Evolutionary conservation across 2,113 vertebrate genomes (phyloP).

Genomic region (Polypterus bichir): DNA sequence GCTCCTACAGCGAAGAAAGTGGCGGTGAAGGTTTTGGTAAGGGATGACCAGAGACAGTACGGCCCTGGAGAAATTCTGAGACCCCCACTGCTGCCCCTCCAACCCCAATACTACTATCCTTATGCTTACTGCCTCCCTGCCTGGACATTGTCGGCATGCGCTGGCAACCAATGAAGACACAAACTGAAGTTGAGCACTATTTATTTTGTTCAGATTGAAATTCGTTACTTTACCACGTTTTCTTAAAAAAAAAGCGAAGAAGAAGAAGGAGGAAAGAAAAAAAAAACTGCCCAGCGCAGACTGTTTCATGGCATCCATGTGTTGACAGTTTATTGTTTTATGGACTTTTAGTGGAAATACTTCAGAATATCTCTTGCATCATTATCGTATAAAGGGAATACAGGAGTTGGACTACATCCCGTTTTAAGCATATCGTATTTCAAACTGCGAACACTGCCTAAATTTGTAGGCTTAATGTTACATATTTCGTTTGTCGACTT

Average conservation of each 20-base stretch:
- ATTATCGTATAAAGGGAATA: slow-evolving; percentile 8
- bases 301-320: slow-evolving; percentile 59
- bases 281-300: slow-evolving; percentile 18
- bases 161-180: slow-evolving; percentile 50
- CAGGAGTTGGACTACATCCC: slow-evolving; percentile 24
- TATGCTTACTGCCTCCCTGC: slow-evolving; percentile 90
- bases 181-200: slow-evolving; percentile 9
- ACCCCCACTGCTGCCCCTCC: slow-evolving; percentile 75
- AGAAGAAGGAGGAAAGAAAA: neutral
- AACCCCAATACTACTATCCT: slow-evolving; percentile 84
- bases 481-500: neutral
- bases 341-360: slow-evolving; percentile 22
- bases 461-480: neutral
- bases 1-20: slow-evolving; percentile 90
- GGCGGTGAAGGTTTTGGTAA: slow-evolving; percentile 90
- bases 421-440: too few species aligned
- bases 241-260: neutral
- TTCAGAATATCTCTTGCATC: neutral
- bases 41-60: slow-evolving; percentile 96
- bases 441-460: too few species aligned
- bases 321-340: slow-evolving; percentile 7
- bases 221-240: neutral
- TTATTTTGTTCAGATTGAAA: slow-evolving; percentile 21
- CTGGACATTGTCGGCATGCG: slow-evolving; percentile 83
- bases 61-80: slow-evolving; percentile 80